Conservation (phyloP, 1,140 invertebrate species). For the Melitaea cinxia region DNA sequence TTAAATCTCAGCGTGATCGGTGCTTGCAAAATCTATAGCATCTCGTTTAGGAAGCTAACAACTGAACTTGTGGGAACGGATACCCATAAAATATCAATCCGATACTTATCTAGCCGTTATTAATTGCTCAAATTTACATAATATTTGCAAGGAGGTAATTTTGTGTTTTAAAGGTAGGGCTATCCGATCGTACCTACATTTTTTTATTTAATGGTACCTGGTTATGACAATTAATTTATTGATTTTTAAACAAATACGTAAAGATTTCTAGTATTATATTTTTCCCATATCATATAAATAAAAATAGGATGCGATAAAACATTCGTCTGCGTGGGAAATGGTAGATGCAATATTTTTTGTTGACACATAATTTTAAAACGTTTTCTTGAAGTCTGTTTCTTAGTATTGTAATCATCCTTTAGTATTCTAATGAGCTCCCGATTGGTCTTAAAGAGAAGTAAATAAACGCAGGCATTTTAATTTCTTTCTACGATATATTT, state of each 20-base stretch:
- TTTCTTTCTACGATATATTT: constrained; percentile 31
- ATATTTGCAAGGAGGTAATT: constrained; percentile 9
- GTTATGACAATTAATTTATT: background rate
- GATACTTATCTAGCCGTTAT: constrained; percentile 25
- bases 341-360: background rate
- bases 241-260: background rate
- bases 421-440: constrained; percentile 28
- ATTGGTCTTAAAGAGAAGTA: constrained; percentile 17
- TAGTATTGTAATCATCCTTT: constrained; percentile 13
- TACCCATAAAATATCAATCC: constrained; percentile 56
- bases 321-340: background rate
- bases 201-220: background rate
- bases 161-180: background rate
- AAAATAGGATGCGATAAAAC: background rate
- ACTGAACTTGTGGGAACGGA: constrained; percentile 57
- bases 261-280: no score
- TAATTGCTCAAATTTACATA: constrained; percentile 26
- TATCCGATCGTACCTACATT: background rate
- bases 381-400: background rate
- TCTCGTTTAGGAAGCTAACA: constrained; percentile 44
- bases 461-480: constrained; percentile 39
- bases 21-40: constrained; percentile 55
- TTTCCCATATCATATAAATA: background rate
- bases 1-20: constrained; percentile 64
- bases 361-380: background rate